Conservation (phyloP, 2,888 invertebrate genomes). For the Suillia variegata region DNA sequence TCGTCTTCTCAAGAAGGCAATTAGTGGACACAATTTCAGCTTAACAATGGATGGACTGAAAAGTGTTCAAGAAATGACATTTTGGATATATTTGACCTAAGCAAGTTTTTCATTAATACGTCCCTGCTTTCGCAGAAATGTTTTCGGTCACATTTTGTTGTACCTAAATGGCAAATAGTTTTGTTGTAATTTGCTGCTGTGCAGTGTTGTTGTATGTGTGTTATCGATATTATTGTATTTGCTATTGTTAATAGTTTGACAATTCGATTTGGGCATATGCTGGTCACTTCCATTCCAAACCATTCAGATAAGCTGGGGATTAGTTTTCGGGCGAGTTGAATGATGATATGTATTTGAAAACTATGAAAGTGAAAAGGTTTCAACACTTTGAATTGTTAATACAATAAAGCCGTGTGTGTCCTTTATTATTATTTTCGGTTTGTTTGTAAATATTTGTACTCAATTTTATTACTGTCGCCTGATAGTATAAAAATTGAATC, state of each 20-base stretch:
- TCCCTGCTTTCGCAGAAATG: no score
- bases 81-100: no score
- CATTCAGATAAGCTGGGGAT: not conserved
- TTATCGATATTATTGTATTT: slow-evolving; percentile 49
- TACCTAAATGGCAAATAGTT: slow-evolving; percentile 37
- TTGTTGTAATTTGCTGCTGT: slow-evolving; percentile 44
- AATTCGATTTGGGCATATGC: slow-evolving; percentile 28
- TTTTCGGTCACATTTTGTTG: not conserved
- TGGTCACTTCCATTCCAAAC: slow-evolving; percentile 33
- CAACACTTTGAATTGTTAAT: slow-evolving; percentile 15
- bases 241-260: slow-evolving; percentile 43
- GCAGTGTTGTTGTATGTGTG: slow-evolving; percentile 42
- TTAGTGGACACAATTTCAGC: no score
- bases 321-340: slow-evolving; percentile 7
- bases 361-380: slow-evolving; percentile 21
- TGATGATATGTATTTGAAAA: slow-evolving; percentile 15
- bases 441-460: no score
- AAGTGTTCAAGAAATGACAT: no score
- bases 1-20: no score
- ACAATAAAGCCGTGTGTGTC: not conserved
- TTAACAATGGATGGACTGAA: no score
- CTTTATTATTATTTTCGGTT: no score
- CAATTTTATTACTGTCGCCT: no score
- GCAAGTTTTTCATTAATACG: no score
- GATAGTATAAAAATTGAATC: no score